Conservation (phyloP, 2,797 vertebrate genomes). For the Anableps anableps region DNA sequence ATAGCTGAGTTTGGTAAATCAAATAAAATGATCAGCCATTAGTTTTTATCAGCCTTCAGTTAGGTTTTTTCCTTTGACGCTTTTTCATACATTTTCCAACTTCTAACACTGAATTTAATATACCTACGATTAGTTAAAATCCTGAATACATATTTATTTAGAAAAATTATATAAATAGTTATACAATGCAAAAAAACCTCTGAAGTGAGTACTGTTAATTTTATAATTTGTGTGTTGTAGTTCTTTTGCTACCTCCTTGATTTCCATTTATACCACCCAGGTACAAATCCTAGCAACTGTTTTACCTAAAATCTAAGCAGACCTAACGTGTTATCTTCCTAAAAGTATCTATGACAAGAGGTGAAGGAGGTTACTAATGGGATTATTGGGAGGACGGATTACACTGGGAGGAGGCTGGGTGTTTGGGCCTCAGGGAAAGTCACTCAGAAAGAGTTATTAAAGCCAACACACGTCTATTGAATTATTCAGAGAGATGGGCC, state of each 20-base stretch:
- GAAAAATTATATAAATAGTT: neutral
- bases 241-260: neutral
- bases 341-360: constrained; percentile 38
- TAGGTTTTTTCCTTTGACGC: too few species aligned
- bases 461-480: constrained; percentile 64
- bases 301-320: constrained; percentile 19
- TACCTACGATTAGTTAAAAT: too few species aligned
- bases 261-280: neutral
- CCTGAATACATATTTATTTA: neutral
- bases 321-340: constrained; percentile 19
- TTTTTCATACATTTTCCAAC: too few species aligned
- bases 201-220: neutral
- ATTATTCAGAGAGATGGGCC: constrained; percentile 66
- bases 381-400: constrained; percentile 60
- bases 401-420: constrained; percentile 36
- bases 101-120: too few species aligned
- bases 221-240: too few species aligned
- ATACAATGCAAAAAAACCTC: neutral
- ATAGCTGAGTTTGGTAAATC: too few species aligned
- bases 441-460: constrained; percentile 74
- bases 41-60: too few species aligned
- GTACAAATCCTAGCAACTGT: neutral
- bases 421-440: constrained; percentile 66
- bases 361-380: constrained; percentile 39
- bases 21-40: too few species aligned